Evolutionary conservation across 1,140 invertebrate genomes (phyloP).

Genomic region (Aphelinus certus): DNA sequence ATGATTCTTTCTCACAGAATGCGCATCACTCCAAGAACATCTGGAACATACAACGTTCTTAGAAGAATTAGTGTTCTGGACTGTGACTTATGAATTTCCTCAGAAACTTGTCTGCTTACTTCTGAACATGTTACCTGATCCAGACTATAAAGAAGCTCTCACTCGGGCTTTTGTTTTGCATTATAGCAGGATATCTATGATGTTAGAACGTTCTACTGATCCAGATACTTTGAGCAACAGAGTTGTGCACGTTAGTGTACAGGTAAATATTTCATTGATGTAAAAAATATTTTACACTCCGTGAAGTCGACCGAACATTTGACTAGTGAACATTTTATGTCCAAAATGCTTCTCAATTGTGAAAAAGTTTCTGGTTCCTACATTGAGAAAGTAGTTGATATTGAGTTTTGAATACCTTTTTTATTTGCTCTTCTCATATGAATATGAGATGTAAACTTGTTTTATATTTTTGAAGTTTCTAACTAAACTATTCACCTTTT

Average conservation of each 20-base stretch:
- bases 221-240: slow-evolving; percentile 92
- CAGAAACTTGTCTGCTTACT: slow-evolving; percentile 95
- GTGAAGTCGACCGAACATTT: too few relatives aligned
- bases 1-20: slow-evolving; percentile 65
- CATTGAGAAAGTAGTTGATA: too few relatives aligned
- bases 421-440: too few relatives aligned
- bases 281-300: not conserved
- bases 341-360: too few relatives aligned
- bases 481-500: too few relatives aligned
- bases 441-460: too few relatives aligned
- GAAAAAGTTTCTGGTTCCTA: too few relatives aligned
- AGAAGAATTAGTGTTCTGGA: slow-evolving; percentile 98
- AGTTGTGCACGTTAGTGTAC: slow-evolving; percentile 96
- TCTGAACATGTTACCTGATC: slow-evolving; percentile 95
- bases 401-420: too few relatives aligned
- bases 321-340: too few relatives aligned
- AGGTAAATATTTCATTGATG: slow-evolving; percentile 55
- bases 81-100: slow-evolving; percentile 96
- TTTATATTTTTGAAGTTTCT: too few relatives aligned
- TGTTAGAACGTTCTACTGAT: slow-evolving; percentile 86
- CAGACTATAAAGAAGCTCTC: slow-evolving; percentile 94
- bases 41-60: slow-evolving; percentile 88
- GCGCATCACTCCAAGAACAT: slow-evolving; percentile 81
- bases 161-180: slow-evolving; percentile 95
- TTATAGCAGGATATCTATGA: slow-evolving; percentile 92